phyloP scores from a whole-genome alignment of 2,888 invertebrate species.

The Parapristionchus giblindavisi region DNA sequence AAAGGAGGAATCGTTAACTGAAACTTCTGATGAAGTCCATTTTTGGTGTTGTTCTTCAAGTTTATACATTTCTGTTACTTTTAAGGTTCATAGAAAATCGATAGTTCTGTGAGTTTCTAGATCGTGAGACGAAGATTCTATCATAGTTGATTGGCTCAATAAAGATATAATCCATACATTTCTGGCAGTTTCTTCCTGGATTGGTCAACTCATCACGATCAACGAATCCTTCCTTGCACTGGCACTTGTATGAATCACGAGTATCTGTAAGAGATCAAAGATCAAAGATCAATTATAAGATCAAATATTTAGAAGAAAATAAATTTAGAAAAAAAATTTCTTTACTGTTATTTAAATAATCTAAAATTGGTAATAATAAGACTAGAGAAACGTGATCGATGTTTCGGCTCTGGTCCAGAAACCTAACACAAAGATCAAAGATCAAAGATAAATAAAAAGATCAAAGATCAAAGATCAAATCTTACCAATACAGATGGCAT shows the following conservation, averaged over 20 bases:
- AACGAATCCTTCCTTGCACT: conserved; percentile 65
- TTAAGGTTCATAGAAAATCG: no score
- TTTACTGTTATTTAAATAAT: background rate
- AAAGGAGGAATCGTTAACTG: no score
- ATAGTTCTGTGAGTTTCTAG: background rate
- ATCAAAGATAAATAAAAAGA: conserved; percentile 4
- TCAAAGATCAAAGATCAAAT: conserved; percentile 14
- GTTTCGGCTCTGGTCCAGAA: no score
- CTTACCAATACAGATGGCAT: conserved; percentile 68
- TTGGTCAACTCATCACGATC: conserved; percentile 63
- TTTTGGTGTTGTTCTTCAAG: no score
- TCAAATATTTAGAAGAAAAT: background rate
- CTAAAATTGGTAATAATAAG: no score
- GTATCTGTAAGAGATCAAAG: conserved; percentile 44
- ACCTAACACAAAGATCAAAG: background rate
- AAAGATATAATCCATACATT: conserved; percentile 43
- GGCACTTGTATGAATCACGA: conserved; percentile 63
- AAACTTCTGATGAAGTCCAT: no score
- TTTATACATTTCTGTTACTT: no score
- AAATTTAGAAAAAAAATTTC: background rate
- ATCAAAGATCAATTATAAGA: background rate
- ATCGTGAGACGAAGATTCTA: background rate
- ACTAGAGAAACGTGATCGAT: no score
- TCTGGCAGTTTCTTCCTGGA: conserved; percentile 63
- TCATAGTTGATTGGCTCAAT: background rate